Percentiles rank a stretch among this genome's conserved stretches.
These are phyloP conservation scores for Nowickia ferox DNA, from an alignment of 2,888 invertebrate species.

Conservation along the genomic window DNA sequence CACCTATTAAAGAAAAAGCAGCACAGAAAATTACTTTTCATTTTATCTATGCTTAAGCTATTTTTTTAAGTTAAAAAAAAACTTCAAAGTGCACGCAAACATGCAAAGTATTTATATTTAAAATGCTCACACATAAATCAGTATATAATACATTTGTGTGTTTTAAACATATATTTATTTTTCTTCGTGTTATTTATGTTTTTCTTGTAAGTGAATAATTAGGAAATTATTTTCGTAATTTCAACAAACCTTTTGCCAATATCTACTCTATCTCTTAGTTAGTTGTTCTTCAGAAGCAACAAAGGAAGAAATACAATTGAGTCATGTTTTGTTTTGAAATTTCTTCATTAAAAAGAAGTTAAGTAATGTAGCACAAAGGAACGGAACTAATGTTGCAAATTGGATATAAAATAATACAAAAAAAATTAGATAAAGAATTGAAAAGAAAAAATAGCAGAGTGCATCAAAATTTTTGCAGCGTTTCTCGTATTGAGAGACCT, in stretches of 20 bases:
- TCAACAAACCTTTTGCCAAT: neutral
- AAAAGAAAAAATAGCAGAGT: too few species aligned
- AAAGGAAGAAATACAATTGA: too few species aligned
- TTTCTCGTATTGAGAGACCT: too few species aligned
- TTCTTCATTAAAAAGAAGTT: neutral
- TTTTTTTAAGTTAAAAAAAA: too few species aligned
- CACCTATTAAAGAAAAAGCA: constrained; percentile 5
- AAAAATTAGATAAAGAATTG: too few species aligned
- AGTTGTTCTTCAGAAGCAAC: too few species aligned
- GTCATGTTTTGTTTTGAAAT: neutral
- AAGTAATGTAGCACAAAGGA: neutral
- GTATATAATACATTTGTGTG: neutral
- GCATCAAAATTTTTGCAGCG: too few species aligned
- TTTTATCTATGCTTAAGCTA: neutral
- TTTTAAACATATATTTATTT: neutral
- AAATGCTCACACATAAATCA: neutral
- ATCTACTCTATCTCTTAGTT: neutral
- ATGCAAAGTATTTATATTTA: neutral
- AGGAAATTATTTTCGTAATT: constrained; percentile 30
- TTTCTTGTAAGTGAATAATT: constrained; percentile 6
- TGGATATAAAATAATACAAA: too few species aligned
- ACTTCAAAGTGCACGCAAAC: neutral
- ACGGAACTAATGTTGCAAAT: too few species aligned
- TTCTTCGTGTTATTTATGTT: neutral
- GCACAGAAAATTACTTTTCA: constrained; percentile 34